Base-by-base conservation (phyloP, 1,140 invertebrate species). In the Aphidius ervi region DNA sequence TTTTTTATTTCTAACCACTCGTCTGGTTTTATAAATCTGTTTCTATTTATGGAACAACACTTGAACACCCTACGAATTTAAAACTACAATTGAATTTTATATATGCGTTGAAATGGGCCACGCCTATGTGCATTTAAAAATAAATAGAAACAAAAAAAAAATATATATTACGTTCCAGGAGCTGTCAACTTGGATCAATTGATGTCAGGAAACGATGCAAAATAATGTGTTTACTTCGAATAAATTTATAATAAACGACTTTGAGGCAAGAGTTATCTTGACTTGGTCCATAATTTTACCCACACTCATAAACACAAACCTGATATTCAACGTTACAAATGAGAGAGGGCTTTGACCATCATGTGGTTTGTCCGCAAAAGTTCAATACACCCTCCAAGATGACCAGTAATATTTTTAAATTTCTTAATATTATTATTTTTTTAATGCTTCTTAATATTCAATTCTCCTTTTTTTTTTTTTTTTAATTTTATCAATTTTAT, bases 321-420 rank as follows among this genome's bases (percentile, higher is more conserved):
- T 60, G 58, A 60, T 20, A 43, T 40, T 42, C 45, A 53, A 53
- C 49, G 46, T 41, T 9, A 9, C 9, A 46, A 46, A 46, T 9
- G 45, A 46, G n/a, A n/a, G 54, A 55, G 59, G 59, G 59, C 59
- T 61, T 61, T 61, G 59, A 61, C 59, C 59, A 61, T 16, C 16
- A 9, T 37, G 31, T 41, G 43, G 16, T 20, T 46, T 59, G 49
- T 23, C 58, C 58, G 52, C 58, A 54, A 54, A 56, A 62, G 60
- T 62, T 62, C 60, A 62, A 62, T 57, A 62, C 57, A 62, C 60
- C 46, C 23, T 31, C 23, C 46, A 49, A n/a, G 40, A 6, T 42
- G 23, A 50, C 0, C 41, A 61, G 46, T 46, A 56, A 48, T 8
- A 40, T 54, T 43, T 20, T 54, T 54, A 54, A 3, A 20, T 53